Percentiles rank a stretch among this genome's conserved stretches.
These are phyloP conservation scores for Nansenia antarctica DNA, from an alignment of 2,113 vertebrate genomes.

Conservation along the genomic window DNA sequence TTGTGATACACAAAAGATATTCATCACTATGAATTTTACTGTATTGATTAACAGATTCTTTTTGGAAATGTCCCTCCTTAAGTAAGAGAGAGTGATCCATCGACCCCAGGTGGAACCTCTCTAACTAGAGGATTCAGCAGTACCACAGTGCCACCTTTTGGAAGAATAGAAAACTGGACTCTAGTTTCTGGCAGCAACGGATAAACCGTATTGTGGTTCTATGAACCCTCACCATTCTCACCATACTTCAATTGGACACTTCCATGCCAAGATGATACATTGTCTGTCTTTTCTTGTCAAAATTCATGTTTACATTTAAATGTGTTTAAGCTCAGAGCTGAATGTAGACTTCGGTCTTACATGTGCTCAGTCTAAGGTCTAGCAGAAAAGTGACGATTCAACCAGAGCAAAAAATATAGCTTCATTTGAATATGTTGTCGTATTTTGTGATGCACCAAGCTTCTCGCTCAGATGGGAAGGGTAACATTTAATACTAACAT, in stretches of 20 bases:
- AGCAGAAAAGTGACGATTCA: too few species aligned
- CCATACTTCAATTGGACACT: background rate
- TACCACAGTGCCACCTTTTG: background rate
- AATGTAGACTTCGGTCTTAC: too few species aligned
- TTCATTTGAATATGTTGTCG: background rate
- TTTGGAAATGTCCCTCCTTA: background rate
- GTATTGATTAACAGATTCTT: background rate
- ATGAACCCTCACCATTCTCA: background rate
- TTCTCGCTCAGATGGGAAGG: background rate
- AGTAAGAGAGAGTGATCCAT: background rate
- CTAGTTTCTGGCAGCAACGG: background rate
- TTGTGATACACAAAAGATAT: conserved; percentile 8
- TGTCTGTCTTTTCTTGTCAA: too few species aligned
- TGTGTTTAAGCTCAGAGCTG: too few species aligned
- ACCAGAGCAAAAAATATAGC: too few species aligned
- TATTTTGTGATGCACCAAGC: background rate
- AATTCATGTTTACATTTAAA: too few species aligned
- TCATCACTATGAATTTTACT: background rate
- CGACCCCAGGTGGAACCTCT: background rate
- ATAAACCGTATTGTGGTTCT: background rate
- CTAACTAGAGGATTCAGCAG: background rate
- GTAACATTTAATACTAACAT: background rate
- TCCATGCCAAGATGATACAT: background rate
- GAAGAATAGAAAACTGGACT: background rate
- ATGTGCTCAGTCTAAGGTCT: too few species aligned